Evolutionary conservation across 2,113 vertebrate genomes (phyloP).

Genomic region (Ophthalmolycus amberensis): DNA sequence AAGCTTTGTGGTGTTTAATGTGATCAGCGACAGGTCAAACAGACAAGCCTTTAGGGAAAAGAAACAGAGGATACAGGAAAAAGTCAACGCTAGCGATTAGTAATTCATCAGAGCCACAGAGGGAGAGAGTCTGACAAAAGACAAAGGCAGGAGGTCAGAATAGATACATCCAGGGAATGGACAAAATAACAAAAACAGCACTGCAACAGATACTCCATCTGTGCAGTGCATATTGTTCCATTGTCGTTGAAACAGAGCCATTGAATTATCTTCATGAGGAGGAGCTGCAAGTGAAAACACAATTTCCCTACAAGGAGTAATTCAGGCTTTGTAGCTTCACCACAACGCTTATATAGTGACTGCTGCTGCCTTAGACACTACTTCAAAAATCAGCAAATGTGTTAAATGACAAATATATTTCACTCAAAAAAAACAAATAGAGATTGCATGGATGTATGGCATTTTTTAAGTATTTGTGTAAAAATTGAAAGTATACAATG

Average conservation of each 20-base stretch:
- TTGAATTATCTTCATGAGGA: neutral
- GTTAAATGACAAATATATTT: neutral
- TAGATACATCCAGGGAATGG: neutral
- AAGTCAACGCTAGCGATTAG: slow-evolving; percentile 44
- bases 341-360: neutral
- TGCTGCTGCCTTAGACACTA: neutral
- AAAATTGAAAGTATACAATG: neutral
- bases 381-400: neutral
- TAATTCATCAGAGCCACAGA: slow-evolving; percentile 57
- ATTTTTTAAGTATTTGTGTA: neutral
- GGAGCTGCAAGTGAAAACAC: slow-evolving; percentile 9
- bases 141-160: slow-evolving; percentile 40
- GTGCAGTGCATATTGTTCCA: neutral
- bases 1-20: slow-evolving; percentile 54
- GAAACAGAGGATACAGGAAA: slow-evolving; percentile 23
- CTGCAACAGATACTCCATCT: neutral
- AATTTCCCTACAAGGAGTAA: slow-evolving; percentile 11
- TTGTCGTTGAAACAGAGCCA: neutral
- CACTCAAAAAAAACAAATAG: neutral
- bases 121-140: slow-evolving; percentile 39
- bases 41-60: slow-evolving; percentile 49
- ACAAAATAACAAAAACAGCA: neutral
- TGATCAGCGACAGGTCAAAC: slow-evolving; percentile 65
- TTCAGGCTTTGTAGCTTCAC: slow-evolving; percentile 14
- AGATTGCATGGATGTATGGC: neutral